Evolutionary conservation across 1,140 invertebrate species (phyloP), one percentile per base, ranked within the genome.

Genomic region (Pteromalus puparum): DNA sequence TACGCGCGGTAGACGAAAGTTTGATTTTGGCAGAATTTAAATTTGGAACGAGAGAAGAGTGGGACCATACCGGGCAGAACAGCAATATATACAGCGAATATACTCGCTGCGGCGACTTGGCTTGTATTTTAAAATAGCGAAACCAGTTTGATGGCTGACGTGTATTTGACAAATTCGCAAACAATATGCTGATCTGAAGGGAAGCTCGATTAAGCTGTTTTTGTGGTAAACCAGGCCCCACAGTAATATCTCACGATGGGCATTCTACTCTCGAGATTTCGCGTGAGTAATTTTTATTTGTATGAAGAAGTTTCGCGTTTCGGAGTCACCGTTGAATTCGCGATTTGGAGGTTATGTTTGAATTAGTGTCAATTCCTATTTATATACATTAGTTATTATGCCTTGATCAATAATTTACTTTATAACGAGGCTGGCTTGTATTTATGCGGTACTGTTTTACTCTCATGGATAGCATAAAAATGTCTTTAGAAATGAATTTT

Each of bases 191-290:
- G 3, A 65, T 73, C 24, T 83, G 15, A 72, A 10, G 7, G 2
- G 48, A 24, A 72, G 42, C 12, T 65, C n/a, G 28, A n/a, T 82
- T 70, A 10, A 61, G 1, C 28, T 21, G 3, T 68, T 28, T 46
- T 18, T 34, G 12, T 18, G 4, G 38, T 13, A 48, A 83, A 76
- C 5, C 30, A 48, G 24, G 9, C 38, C 12, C 0, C 1, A 1
- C 38, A 83, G 61, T 67, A 70, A 61, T 3, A 5, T 67, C 7
- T 82, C 80, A 90, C 81, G 30, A 93, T 93, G 92, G 92, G 92
- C 10, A 89, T 91, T 12, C 86, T 93, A 84, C 84, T 93, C 30
- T 93, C 93, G 76, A 90, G 90, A 86, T 93, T 93, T 90, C 90
- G 90, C 65, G 92, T 93, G 86, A 93, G 93, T 91, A 81, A 26